Percentiles rank a stretch among this genome's conserved stretches.
phyloP scores from a whole-genome alignment of 2,113 vertebrate genomes.

The Psilopsiagon aymara region DNA sequence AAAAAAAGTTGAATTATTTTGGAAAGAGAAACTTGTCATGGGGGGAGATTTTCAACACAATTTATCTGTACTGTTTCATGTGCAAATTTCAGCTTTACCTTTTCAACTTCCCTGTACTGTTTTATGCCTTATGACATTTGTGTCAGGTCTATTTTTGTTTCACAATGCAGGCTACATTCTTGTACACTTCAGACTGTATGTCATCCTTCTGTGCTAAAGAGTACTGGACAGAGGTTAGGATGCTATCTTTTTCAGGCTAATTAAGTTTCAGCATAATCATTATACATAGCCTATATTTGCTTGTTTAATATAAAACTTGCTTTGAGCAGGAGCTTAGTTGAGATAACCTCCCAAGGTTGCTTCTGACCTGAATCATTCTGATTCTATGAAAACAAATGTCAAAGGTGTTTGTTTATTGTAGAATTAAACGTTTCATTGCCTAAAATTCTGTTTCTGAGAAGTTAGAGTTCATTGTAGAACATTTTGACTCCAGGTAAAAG shows the following conservation, averaged over 20 bases:
- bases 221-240: constrained; percentile 30
- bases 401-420: constrained; percentile 5
- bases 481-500: neutral
- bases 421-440: neutral
- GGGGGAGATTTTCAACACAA: neutral
- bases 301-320: constrained; percentile 8
- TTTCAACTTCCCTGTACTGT: constrained; percentile 8
- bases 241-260: constrained; percentile 30
- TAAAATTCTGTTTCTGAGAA: constrained; percentile 42
- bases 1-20: neutral
- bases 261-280: constrained; percentile 39
- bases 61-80: constrained; percentile 14
- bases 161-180: neutral
- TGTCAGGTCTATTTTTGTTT: constrained; percentile 35
- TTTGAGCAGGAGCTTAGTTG: constrained; percentile 15
- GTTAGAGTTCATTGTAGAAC: constrained; percentile 38
- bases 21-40: neutral
- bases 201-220: neutral
- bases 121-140: constrained; percentile 44
- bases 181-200: neutral
- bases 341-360: constrained; percentile 6
- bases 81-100: constrained; percentile 38
- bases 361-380: constrained; percentile 27
- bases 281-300: neutral
- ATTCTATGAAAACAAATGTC: neutral